Base-by-base conservation (phyloP, 2,113 vertebrate species). In the Petaurus breviceps region DNA sequence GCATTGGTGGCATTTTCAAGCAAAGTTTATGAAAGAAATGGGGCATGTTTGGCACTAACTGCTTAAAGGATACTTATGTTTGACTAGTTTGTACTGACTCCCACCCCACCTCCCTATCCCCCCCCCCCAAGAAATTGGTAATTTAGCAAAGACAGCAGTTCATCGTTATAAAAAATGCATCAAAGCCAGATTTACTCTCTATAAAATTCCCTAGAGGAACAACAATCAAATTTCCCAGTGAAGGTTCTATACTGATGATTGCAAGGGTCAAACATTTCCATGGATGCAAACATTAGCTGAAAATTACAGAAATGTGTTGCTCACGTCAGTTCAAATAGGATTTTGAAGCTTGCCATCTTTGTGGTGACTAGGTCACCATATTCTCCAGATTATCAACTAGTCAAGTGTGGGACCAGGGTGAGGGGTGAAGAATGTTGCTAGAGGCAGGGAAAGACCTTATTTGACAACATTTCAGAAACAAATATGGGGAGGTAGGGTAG, bases 11-110 rank as follows among this genome's bases (percentile, higher is more conserved):
- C 5, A 54, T 94, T 97, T 98, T 95, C 49, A 95, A 94, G 49
- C 16, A 61, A 96, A 92, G 43, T 91, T 95, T 95, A 50, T 91
- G 43, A 93, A 96, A 95, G 25, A 96, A 94, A 89, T 52, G 43
- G 28, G 57, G 92, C 61, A 95, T 14, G 55, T 5, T 96, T 96
- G 77, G 68, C 22, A 94, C 6, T 91, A 43, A 3, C 14, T 97
- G 57, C 94, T 68, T 46, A 93, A 95, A 46, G 12, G 95, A 61
- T 43, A 51, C n/a, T 55, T 92, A 12, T 93, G 10, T 95, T 91
- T 96, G 92, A 26, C 53, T 95, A 8, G 92, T 93, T 95, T 90
- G 24, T 51, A 22, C 28, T 91, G 3, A 77, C 55, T 95, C 68
- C n/a, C 19, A 43, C 68, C 31, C 31, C 37, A 31, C 14, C 14